Conservation (phyloP, 1,140 invertebrate species). For the Zaprionus camerounensis region DNA sequence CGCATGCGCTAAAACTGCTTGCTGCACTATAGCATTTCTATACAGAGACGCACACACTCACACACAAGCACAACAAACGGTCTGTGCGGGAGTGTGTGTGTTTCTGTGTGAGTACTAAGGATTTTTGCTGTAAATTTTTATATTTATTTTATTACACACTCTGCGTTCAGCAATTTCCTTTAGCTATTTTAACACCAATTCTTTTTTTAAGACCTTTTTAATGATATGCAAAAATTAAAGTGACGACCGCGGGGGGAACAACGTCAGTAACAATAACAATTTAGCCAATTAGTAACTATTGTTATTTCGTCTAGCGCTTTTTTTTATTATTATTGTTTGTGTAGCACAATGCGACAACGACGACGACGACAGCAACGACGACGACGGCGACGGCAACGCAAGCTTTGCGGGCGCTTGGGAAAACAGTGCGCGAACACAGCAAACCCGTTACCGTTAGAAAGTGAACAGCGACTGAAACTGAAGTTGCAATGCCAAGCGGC, state of each 20-base stretch:
- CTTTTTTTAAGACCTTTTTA: constrained; percentile 9
- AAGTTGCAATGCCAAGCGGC: constrained; percentile 34
- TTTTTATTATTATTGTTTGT: constrained; percentile 80
- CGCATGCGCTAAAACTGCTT: constrained; percentile 65
- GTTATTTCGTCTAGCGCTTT: constrained; percentile 70
- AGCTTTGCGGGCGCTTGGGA: constrained; percentile 23
- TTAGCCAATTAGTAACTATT: constrained; percentile 61
- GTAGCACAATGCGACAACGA: constrained; percentile 47
- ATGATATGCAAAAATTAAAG: constrained; percentile 28
- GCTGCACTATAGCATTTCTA: constrained; percentile 55
- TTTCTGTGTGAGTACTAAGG: constrained; percentile 55
- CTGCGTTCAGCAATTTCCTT: constrained; percentile 25
- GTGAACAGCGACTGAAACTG: constrained; percentile 48
- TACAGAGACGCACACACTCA: constrained; percentile 55
- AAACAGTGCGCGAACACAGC: constrained; percentile 30
- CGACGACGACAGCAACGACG: constrained; percentile 36
- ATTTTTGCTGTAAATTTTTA: constrained; percentile 72
- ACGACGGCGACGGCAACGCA: constrained; percentile 36
- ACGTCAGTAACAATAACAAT: constrained; percentile 28
- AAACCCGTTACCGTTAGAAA: constrained; percentile 58
- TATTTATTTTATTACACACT: constrained; percentile 71
- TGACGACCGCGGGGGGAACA: neutral
- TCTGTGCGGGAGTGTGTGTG: constrained; percentile 15
- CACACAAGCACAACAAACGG: constrained; percentile 40
- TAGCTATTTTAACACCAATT: constrained; percentile 3